These are phyloP conservation scores for Ceratothoa steindachneri DNA, from an alignment of 2,888 invertebrate species.

Conservation along the genomic window DNA sequence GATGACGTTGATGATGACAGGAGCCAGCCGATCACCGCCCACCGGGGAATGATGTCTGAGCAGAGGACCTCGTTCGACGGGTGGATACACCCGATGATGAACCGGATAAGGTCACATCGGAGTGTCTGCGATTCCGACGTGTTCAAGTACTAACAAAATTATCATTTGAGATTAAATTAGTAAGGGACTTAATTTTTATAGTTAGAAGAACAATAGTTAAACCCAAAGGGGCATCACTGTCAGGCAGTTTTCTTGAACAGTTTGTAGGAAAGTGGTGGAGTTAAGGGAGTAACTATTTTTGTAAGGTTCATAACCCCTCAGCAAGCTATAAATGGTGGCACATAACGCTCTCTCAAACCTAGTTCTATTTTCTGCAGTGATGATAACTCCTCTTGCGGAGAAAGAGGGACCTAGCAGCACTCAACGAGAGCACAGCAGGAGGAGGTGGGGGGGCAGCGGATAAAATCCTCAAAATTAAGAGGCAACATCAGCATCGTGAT, in stretches of 20 bases:
- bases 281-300: too few relatives aligned
- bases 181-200: conserved; percentile 5
- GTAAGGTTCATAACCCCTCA: too few relatives aligned
- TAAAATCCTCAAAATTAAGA: too few relatives aligned
- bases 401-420: too few relatives aligned
- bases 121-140: conserved; percentile 87
- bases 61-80: conserved; percentile 86
- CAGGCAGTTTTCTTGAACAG: not conserved
- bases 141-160: conserved; percentile 68
- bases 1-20: conserved; percentile 83
- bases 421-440: too few relatives aligned
- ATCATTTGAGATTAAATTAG: conserved; percentile 20
- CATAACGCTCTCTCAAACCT: too few relatives aligned
- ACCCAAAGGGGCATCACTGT: not conserved
- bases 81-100: conserved; percentile 88
- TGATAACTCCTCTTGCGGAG: too few relatives aligned
- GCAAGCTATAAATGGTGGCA: too few relatives aligned
- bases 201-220: not conserved
- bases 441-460: too few relatives aligned
- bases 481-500: too few relatives aligned
- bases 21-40: conserved; percentile 93
- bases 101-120: conserved; percentile 86
- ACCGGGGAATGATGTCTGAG: conserved; percentile 90
- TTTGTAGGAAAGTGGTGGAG: too few relatives aligned
- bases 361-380: too few relatives aligned